Base-by-base conservation (phyloP, 1,140 invertebrate species). In the Zaprionus kolodkinae region DNA sequence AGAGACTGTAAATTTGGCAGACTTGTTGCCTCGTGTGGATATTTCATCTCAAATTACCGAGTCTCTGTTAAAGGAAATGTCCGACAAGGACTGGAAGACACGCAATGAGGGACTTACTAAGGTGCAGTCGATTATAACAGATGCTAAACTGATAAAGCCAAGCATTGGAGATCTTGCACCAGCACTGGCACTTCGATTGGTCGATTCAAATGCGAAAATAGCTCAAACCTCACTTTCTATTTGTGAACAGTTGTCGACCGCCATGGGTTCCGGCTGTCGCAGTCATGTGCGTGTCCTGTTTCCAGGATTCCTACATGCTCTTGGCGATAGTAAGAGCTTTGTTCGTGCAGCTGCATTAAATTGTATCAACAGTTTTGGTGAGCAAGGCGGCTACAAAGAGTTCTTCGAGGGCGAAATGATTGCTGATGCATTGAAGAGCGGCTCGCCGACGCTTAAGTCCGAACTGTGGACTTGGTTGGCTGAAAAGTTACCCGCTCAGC, bases 51-150 rank as follows among this genome's bases (percentile, higher is more conserved):
- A 96, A 81, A 96, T 99, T 50, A 98, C 97, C 1, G 96, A 97
- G 67, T 92, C 95, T 0, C 92, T 99, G 0, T 92, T 99, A 0
- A 95, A 94, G 45, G 97, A 99, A 92, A 93, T 99, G 67, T 94
- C 94, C 30, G 98, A 99, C 92, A 99, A 98, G 93, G 98, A 98
- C 92, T 99, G 98, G 98, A 99, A 99, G 94, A 96, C 95, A 60
- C 89, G 92, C n/a, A 92, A 92, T 68, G 92, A 93, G 55, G 92
- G 92, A 7, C 75, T 93, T 3, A 91, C 71, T 17, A 92, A 91
- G 69, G 45, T 93, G 40, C 85, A 92, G 79, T 43, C 54, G 10
- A 92, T 99, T 63, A 94, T 98, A 21, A 94, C 93, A 33, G 96
- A 97, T 55, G 95, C 96, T 0, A 96, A 96, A 76, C 95, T 96